Percentiles rank a stretch among this genome's conserved stretches.
phyloP scores from a whole-genome alignment of 1,140 invertebrate genomes.

The Antheraea mylitta region DNA sequence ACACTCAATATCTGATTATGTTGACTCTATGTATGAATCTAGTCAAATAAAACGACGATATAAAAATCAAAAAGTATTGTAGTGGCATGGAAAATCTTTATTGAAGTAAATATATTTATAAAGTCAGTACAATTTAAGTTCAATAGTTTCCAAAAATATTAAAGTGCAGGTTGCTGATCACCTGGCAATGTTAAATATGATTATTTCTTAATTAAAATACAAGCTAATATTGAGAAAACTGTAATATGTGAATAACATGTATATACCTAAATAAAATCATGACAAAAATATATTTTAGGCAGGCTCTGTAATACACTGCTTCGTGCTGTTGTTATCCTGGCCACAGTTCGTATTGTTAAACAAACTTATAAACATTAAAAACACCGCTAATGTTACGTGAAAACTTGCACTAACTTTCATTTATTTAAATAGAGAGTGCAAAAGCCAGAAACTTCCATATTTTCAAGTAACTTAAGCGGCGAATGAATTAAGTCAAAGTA shows the following conservation, averaged over 20 bases:
- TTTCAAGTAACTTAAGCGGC: constrained; percentile 62
- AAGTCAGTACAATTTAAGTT: constrained; percentile 81
- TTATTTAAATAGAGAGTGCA: constrained; percentile 42
- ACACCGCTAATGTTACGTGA: constrained; percentile 64
- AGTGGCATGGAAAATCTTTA: constrained; percentile 80
- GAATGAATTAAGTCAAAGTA: constrained; percentile 67
- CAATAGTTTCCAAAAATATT: constrained; percentile 81
- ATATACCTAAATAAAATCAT: constrained; percentile 79
- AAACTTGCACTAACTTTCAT: constrained; percentile 49
- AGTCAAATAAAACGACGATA: constrained; percentile 20
- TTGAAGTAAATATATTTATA: constrained; percentile 81
- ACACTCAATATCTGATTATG: no score
- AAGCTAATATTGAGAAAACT: constrained; percentile 80
- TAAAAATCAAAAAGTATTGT: constrained; percentile 41
- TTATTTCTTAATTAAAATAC: constrained; percentile 81
- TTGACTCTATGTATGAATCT: no score
- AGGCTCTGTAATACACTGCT: constrained; percentile 75
- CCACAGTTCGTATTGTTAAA: constrained; percentile 75
- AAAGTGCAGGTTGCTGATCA: constrained; percentile 80
- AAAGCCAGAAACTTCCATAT: constrained; percentile 43
- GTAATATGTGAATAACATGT: constrained; percentile 79
- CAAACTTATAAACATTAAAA: constrained; percentile 69
- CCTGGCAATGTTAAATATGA: constrained; percentile 81
- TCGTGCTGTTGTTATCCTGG: constrained; percentile 75
- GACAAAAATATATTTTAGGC: constrained; percentile 79